These are phyloP conservation scores for Octodonta nipae DNA, from an alignment of 2,888 invertebrate genomes.

Conservation along the genomic window DNA sequence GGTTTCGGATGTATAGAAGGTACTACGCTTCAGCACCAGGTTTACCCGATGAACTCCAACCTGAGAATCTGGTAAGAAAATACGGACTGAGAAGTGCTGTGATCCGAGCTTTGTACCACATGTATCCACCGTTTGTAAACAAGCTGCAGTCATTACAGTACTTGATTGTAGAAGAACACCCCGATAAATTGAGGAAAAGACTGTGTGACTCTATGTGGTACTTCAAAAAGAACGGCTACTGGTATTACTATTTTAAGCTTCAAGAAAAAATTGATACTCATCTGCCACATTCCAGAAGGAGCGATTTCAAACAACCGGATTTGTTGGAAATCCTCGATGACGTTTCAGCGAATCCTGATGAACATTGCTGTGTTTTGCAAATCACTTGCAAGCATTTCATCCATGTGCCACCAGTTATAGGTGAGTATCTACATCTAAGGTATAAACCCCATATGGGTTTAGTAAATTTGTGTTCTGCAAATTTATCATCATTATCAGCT, in stretches of 20 bases:
- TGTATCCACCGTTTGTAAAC: constrained; percentile 42
- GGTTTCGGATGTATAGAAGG: constrained; percentile 50
- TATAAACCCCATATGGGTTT: too few species aligned
- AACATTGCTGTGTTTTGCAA: constrained; percentile 45
- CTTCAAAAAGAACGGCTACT: constrained; percentile 30
- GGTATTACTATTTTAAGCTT: constrained; percentile 51
- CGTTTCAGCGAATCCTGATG: constrained; percentile 47
- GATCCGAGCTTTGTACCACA: constrained; percentile 47
- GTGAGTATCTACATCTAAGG: too few species aligned
- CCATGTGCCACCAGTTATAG: constrained; percentile 43
- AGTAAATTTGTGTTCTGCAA: too few species aligned
- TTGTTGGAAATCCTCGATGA: constrained; percentile 41
- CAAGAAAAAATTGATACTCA: constrained; percentile 25
- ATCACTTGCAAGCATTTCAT: constrained; percentile 44
- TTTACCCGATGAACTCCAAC: constrained; percentile 47
- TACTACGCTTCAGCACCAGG: constrained; percentile 42
- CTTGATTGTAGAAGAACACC: constrained; percentile 32
- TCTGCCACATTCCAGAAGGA: constrained; percentile 22
- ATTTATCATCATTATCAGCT: too few species aligned
- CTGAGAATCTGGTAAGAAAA: constrained; percentile 46
- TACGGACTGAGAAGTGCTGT: constrained; percentile 42
- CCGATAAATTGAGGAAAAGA: constrained; percentile 38
- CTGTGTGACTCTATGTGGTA: constrained; percentile 47
- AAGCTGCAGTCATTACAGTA: constrained; percentile 28
- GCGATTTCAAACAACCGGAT: constrained; percentile 24